These are phyloP conservation scores for Panzeria rudis DNA, from an alignment of 2,888 invertebrate genomes.

Conservation along the genomic window DNA sequence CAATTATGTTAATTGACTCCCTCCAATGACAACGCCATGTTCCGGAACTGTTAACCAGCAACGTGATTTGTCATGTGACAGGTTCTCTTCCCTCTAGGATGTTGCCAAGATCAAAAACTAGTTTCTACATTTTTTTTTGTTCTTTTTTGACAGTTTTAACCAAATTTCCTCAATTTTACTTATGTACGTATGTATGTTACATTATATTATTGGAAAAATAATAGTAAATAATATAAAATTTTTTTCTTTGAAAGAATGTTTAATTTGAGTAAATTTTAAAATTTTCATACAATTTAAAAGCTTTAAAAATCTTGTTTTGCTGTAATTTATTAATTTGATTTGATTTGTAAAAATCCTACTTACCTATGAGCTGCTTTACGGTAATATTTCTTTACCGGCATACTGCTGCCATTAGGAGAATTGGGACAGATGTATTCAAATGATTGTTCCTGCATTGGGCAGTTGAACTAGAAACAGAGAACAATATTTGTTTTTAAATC, in stretches of 20 bases:
- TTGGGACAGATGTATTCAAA: constrained; percentile 76
- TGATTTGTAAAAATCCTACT: constrained; percentile 75
- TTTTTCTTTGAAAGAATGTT: background rate
- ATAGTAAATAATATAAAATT: background rate
- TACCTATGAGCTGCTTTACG: constrained; percentile 83
- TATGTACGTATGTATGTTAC: background rate
- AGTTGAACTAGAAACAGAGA: constrained; percentile 81
- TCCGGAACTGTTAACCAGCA: too few species aligned
- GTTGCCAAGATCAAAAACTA: too few species aligned
- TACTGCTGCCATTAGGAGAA: constrained; percentile 78
- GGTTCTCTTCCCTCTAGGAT: too few species aligned
- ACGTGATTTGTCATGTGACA: too few species aligned
- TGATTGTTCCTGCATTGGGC: constrained; percentile 79
- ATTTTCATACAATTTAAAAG: background rate
- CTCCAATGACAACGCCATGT: too few species aligned
- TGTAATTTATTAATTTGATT: background rate
- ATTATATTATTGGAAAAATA: background rate
- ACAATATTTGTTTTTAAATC: constrained; percentile 4
- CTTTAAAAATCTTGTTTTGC: background rate
- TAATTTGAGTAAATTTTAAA: background rate
- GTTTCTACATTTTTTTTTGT: background rate
- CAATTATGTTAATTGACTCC: too few species aligned
- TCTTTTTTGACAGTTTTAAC: background rate
- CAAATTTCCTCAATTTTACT: background rate
- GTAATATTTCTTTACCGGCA: constrained; percentile 82